Evolutionary conservation across 1,140 invertebrate species (phyloP), one percentile per base, ranked within the genome.

Genomic region (Habropoda laboriosa): DNA sequence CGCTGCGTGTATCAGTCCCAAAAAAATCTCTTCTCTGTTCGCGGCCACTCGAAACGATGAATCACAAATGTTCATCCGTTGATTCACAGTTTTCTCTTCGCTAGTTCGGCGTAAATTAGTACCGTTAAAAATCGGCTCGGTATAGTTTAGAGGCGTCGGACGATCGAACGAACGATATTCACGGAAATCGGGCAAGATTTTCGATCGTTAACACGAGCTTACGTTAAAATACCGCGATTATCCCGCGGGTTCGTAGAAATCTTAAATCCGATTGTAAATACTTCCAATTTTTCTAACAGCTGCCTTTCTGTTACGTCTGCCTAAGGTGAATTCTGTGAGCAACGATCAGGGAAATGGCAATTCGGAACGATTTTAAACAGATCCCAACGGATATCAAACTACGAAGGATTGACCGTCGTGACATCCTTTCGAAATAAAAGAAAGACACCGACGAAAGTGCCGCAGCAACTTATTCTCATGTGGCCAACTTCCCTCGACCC

Each of bases 401-500:
- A 80, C 70, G 82, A 81, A 35, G 24, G 38, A 53, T 84, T 53
- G 51, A 53, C 64, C 35, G 47, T 24, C 27, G 42, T 47, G 21
- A 40, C 63, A 61, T 24, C n/a, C 32, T 57, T 45, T 16, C 55
- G 71, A 45, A 61, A 32, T 57, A 12, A 55, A 68, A 81, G 60
- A 49, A 58, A 45, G 30, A 27, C 24, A 8, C 27, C 16, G 6
- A 45, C 55, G 30, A 51, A 60, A 71, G 45, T 67, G 18, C 8
- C 58, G 66, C 30, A 12, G 42, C 32, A 53, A 40, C 58, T 76
- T 67, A 27, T 72, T 85, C 49, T 67, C 35, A 55, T 21, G 24
- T 45, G 57, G 55, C 57, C 76, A 60, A 79, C 73, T 72, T 82
- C 67, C 76, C 80, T 77, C 75, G 80, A 82, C 66, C 80, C 76